Evolutionary conservation across 2,797 vertebrate species (phyloP).

Genomic region (Melanotaenia trifasciata): DNA sequence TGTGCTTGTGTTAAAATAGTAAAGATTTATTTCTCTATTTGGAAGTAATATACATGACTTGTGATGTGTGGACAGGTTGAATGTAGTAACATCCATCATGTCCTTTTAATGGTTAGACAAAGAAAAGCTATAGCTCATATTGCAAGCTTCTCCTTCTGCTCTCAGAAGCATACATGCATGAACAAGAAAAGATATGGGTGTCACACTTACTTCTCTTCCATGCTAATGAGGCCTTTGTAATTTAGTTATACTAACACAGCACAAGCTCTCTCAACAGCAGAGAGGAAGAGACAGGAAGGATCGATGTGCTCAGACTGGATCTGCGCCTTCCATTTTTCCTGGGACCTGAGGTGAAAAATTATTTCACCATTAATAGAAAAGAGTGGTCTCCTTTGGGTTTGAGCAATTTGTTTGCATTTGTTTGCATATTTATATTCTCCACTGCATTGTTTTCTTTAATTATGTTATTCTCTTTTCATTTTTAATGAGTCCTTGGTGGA

Average conservation of each 20-base stretch:
- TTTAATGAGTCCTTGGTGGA: constrained; percentile 72
- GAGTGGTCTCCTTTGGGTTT: constrained; percentile 29
- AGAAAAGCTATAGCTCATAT: constrained; percentile 24
- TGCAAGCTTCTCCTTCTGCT: constrained; percentile 11
- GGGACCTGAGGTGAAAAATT: constrained; percentile 40
- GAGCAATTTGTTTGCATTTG: constrained; percentile 46
- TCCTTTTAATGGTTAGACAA: constrained; percentile 27
- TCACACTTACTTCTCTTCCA: constrained; percentile 57
- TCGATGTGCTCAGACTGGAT: constrained; percentile 49
- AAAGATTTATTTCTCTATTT: neutral
- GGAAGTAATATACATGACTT: neutral
- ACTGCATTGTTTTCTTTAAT: constrained; percentile 51
- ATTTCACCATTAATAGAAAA: constrained; percentile 26
- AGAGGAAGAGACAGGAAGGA: constrained; percentile 22
- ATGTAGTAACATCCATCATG: neutral
- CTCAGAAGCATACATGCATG: constrained; percentile 23
- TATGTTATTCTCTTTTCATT: constrained; percentile 59
- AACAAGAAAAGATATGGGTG: constrained; percentile 45
- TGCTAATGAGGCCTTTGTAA: constrained; percentile 67
- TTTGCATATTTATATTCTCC: constrained; percentile 46
- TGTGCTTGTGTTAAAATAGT: neutral
- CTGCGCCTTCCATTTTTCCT: constrained; percentile 57
- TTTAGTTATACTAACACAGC: constrained; percentile 55
- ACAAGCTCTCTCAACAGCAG: constrained; percentile 27
- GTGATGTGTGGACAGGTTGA: neutral